Conservation (phyloP, 2,797 vertebrate species). For the Oceanodroma leucorhoa region DNA sequence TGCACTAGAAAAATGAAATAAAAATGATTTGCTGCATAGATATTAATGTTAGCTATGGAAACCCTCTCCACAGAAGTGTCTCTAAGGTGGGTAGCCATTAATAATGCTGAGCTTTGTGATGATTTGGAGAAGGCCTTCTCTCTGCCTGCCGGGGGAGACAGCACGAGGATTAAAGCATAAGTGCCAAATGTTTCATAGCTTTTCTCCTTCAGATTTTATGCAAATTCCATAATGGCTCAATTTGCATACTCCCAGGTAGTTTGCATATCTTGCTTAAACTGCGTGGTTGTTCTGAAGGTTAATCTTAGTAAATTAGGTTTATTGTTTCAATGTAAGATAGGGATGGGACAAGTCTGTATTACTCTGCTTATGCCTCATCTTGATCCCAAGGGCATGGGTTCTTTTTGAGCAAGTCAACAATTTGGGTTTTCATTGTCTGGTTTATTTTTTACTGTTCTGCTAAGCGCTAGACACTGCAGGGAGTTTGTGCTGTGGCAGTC, state of each 20-base stretch:
- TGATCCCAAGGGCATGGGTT: not conserved
- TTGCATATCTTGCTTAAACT: not conserved
- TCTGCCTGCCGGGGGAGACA: not conserved
- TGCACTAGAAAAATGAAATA: slow-evolving; percentile 30
- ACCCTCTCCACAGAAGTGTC: not conserved
- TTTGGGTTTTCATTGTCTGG: not conserved
- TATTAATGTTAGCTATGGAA: slow-evolving; percentile 13
- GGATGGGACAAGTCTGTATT: not conserved
- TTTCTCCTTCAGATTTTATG: slow-evolving; percentile 20
- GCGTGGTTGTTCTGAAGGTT: not conserved
- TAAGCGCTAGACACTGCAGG: not conserved
- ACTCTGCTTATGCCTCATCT: not conserved
- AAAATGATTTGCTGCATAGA: slow-evolving; percentile 20
- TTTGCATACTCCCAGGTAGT: slow-evolving; percentile 12
- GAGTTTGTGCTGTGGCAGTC: not conserved
- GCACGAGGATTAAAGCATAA: not conserved
- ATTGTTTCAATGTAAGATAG: not conserved
- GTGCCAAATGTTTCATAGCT: not conserved
- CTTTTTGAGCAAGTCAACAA: not conserved
- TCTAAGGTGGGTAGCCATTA: not conserved
- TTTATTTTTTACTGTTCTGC: not conserved
- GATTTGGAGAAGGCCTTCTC: not conserved
- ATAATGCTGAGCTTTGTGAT: not conserved
- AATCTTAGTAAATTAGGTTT: not conserved
- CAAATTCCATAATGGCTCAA: not conserved